A percentile compares a stretch with the other conserved stretches of the same genome.
Evolutionary conservation across 2,113 vertebrate genomes (phyloP).

Genomic region (Numida meleagris): DNA sequence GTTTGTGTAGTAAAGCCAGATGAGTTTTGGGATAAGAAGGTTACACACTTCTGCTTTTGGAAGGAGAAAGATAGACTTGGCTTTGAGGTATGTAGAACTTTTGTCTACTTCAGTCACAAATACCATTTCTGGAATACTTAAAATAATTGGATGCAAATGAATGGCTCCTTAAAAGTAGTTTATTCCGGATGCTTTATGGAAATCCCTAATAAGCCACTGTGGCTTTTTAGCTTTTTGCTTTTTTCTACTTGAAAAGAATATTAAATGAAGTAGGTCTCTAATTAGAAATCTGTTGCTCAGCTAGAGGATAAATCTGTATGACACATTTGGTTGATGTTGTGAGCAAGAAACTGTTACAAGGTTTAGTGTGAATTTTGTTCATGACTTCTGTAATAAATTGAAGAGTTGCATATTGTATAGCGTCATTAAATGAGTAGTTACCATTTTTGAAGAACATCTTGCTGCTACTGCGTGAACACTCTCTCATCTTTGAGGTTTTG

Average conservation of each 20-base stretch:
- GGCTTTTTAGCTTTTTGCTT: background rate
- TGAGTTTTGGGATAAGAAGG: conserved; percentile 99
- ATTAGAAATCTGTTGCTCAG: background rate
- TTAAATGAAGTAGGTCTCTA: background rate
- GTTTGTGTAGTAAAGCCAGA: conserved; percentile 99
- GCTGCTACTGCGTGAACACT: background rate
- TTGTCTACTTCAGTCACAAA: background rate
- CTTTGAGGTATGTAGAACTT: conserved; percentile 88
- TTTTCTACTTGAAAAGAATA: background rate
- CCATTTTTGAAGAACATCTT: background rate
- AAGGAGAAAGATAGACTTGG: conserved; percentile 98
- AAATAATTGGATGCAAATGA: background rate
- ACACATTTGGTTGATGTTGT: background rate
- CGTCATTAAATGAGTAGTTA: background rate
- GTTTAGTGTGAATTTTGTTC: background rate
- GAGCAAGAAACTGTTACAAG: background rate
- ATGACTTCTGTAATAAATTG: background rate
- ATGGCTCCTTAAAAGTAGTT: background rate
- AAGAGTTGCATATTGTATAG: background rate
- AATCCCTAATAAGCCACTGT: background rate
- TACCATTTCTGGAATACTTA: background rate
- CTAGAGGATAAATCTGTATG: background rate
- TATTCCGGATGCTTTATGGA: background rate
- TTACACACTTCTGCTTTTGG: conserved; percentile 99
- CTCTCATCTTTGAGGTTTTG: background rate